Conservation (phyloP, 2,113 vertebrate genomes). For the Gobius niger region DNA sequence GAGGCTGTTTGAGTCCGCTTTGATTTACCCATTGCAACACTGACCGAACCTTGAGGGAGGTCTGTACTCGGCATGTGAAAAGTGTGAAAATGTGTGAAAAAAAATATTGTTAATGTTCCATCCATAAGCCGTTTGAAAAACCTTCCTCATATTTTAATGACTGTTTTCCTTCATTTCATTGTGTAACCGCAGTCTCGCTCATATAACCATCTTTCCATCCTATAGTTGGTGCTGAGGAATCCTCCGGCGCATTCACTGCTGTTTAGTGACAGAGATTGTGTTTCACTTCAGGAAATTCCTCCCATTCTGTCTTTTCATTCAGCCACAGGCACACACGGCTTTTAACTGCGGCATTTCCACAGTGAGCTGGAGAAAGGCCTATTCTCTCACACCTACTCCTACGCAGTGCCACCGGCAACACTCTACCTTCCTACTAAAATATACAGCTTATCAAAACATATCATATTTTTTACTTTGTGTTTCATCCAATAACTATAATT, state of each 20-base stretch:
- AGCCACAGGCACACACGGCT: constrained; percentile 58
- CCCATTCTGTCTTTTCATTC: constrained; percentile 65
- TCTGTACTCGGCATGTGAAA: too few species aligned
- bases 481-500: constrained; percentile 19
- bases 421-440: background rate
- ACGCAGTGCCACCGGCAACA: constrained; percentile 50
- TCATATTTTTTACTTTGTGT: background rate
- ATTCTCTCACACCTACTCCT: constrained; percentile 62
- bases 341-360: constrained; percentile 53
- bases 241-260: constrained; percentile 67
- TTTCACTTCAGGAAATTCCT: constrained; percentile 83
- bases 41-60: too few species aligned
- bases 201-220: constrained; percentile 35
- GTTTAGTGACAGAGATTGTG: constrained; percentile 75
- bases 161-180: constrained; percentile 8
- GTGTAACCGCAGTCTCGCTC: constrained; percentile 4
- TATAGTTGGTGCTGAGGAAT: constrained; percentile 59
- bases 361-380: constrained; percentile 59
- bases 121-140: background rate
- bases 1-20: too few species aligned
- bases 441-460: background rate
- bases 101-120: too few species aligned
- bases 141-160: background rate
- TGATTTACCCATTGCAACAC: too few species aligned
- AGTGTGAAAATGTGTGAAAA: too few species aligned